Percentiles rank a stretch among this genome's conserved stretches.
phyloP scores from a whole-genome alignment of 2,797 vertebrate genomes.

The Jordanella pulchra region DNA sequence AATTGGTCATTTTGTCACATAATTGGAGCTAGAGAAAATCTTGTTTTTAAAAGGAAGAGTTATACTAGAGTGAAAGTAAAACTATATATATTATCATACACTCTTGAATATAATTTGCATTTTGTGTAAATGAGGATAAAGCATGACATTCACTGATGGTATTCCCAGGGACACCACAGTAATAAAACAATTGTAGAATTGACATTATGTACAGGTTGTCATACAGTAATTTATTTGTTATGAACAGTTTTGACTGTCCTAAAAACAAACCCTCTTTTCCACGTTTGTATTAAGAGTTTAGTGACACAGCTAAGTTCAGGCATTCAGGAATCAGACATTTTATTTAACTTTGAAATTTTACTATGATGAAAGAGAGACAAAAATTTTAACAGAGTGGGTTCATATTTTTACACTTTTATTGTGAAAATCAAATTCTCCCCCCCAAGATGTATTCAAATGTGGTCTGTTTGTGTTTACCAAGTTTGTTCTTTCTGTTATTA shows the following conservation, averaged over 20 bases:
- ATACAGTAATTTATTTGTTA: background rate
- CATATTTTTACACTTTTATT: background rate
- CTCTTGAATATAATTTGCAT: no score
- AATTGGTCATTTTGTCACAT: background rate
- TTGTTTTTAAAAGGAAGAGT: no score
- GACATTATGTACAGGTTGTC: background rate
- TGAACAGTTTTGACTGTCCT: background rate
- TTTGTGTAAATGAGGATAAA: no score
- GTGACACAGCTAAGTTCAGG: constrained; percentile 21
- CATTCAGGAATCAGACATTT: constrained; percentile 25
- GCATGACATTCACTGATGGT: no score
- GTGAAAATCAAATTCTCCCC: background rate
- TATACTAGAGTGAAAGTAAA: background rate
- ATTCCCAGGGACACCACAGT: no score
- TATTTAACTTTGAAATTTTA: constrained; percentile 24
- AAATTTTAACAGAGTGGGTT: background rate
- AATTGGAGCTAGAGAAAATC: background rate
- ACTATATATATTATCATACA: background rate
- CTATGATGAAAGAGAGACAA: background rate
- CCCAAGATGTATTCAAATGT: background rate
- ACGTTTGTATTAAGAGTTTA: constrained; percentile 55
- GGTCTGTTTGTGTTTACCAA: constrained; percentile 51
- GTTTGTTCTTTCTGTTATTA: constrained; percentile 66
- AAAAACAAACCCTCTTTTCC: constrained; percentile 38
- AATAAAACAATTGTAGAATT: background rate